phyloP scores from a whole-genome alignment of 2,888 invertebrate species.

The Rotaria sp. region DNA sequence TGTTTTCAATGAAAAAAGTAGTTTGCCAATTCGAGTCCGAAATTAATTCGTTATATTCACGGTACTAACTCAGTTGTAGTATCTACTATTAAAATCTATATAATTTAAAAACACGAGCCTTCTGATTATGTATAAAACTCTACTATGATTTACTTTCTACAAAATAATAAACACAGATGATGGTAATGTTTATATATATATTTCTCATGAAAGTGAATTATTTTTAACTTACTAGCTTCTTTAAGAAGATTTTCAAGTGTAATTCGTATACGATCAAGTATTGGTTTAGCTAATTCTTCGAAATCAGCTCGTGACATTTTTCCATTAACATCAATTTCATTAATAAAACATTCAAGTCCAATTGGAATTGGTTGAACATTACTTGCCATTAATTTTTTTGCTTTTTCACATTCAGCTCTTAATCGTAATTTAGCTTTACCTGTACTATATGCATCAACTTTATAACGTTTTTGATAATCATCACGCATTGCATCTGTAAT shows the following conservation, averaged over 20 bases:
- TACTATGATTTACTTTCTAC: too few relatives aligned
- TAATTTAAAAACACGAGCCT: too few relatives aligned
- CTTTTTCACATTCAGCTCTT: slow-evolving; percentile 82
- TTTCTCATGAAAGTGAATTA: too few relatives aligned
- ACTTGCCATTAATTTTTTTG: slow-evolving; percentile 99
- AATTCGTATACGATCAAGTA: slow-evolving; percentile 36
- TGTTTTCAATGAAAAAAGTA: too few relatives aligned
- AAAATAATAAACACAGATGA: too few relatives aligned
- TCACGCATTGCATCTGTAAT: slow-evolving; percentile 79
- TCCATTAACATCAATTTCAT: slow-evolving; percentile 86
- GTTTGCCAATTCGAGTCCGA: too few relatives aligned
- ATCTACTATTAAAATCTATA: too few relatives aligned
- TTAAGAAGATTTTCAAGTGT: slow-evolving; percentile 35
- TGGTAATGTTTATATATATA: too few relatives aligned
- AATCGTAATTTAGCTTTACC: slow-evolving; percentile 77
- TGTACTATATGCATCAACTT: slow-evolving; percentile 71
- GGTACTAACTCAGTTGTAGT: too few relatives aligned
- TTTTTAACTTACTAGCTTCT: slow-evolving; percentile 37
- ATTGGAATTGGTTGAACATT: slow-evolving; percentile 87
- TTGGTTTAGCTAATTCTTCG: slow-evolving; percentile 33
- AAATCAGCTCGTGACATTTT: slow-evolving; percentile 65
- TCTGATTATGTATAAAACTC: too few relatives aligned
- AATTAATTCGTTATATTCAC: too few relatives aligned
- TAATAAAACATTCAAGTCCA: slow-evolving; percentile 95
- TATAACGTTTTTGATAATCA: slow-evolving; percentile 77